These are phyloP conservation scores for Anastrepha ludens DNA, from an alignment of 1,140 invertebrate genomes.

Conservation along the genomic window DNA sequence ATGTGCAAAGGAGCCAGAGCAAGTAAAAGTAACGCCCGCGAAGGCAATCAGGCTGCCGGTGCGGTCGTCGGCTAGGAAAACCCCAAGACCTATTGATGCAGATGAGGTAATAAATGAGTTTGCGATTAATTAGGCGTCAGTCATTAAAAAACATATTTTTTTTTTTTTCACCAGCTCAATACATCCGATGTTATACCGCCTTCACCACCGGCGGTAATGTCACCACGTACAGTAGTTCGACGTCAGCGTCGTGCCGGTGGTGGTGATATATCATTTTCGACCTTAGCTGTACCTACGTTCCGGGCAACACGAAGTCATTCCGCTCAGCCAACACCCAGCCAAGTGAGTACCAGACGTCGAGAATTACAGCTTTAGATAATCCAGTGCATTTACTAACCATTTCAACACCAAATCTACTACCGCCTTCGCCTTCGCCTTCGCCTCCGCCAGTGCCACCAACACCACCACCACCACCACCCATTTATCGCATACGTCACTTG, in stretches of 20 bases:
- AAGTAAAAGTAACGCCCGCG: not conserved
- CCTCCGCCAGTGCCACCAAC: not conserved
- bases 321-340: not conserved
- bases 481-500: not conserved
- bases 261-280: slow-evolving; percentile 24
- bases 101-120: slow-evolving; percentile 51
- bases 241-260: slow-evolving; percentile 36
- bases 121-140: not conserved
- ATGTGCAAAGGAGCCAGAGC: not conserved
- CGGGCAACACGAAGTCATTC: slow-evolving; percentile 19
- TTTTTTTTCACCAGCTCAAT: slow-evolving; percentile 56
- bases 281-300: not conserved
- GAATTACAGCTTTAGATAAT: slow-evolving; percentile 41
- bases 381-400: slow-evolving; percentile 17
- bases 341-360: slow-evolving; percentile 42
- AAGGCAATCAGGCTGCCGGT: not conserved
- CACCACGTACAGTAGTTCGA: slow-evolving; percentile 19
- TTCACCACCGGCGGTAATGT: slow-evolving; percentile 59
- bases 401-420: not conserved
- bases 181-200: slow-evolving; percentile 63
- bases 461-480: not conserved
- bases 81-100: not conserved
- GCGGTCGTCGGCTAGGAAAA: not conserved
- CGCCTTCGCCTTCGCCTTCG: not conserved
- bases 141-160: not conserved